phyloP scores from a whole-genome alignment of 2,797 vertebrate genomes.

The Lithobates sylvaticus region DNA sequence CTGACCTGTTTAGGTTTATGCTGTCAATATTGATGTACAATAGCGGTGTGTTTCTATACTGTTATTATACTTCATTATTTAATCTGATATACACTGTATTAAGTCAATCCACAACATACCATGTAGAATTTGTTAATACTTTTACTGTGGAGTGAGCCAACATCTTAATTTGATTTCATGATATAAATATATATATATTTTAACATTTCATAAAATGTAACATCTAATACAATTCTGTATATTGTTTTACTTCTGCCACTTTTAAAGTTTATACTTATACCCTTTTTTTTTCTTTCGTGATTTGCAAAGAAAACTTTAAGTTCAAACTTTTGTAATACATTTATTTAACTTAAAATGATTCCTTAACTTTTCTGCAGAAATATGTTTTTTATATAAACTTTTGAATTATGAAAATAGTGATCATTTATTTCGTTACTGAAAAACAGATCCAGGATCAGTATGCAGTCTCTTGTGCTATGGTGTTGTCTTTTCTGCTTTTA shows the following conservation, averaged over 20 bases:
- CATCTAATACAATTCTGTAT: too few species aligned
- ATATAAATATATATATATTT: too few species aligned
- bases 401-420: not conserved
- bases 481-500: constrained; percentile 47
- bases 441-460: not conserved
- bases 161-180: too few species aligned
- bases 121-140: not conserved
- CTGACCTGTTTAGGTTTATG: too few species aligned
- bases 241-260: too few species aligned
- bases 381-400: not conserved
- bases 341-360: not conserved
- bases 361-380: not conserved
- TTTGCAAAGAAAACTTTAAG: not conserved
- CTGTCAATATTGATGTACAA: too few species aligned
- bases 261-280: too few species aligned
- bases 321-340: not conserved
- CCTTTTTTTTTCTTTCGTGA: too few species aligned
- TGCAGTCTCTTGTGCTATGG: constrained; percentile 25
- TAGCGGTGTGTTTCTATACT: too few species aligned
- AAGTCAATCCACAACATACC: not conserved
- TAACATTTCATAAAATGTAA: too few species aligned
- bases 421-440: constrained; percentile 3
- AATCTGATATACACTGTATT: not conserved
- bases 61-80: not conserved
- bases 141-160: too few species aligned